Evolutionary conservation across 2,113 vertebrate species (phyloP), one percentile per base, ranked within the genome.

Genomic region (Salvelinus sp.): DNA sequence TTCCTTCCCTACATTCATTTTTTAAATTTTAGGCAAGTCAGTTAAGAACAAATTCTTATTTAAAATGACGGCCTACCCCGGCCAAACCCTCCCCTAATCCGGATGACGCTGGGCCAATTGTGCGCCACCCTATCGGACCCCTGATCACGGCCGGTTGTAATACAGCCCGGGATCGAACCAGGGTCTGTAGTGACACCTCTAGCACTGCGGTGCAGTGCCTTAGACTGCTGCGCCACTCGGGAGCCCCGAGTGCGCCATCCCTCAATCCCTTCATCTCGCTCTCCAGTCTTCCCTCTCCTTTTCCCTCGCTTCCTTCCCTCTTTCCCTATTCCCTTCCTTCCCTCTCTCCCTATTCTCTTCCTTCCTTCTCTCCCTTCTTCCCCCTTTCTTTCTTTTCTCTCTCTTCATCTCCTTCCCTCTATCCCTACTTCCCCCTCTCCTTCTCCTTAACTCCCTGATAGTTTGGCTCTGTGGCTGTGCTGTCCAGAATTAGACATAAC

Each of bases 401-500:
- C 78, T 33, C 62, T 58, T 57, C 70, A 30, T 5, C 7, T 20
- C 54, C 38, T 66, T 64, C 66, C 18, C 16, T 18, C 68, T 69
- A 33, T 76, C 6, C 30, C 30, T 30, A 20, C 4, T 13, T 33
- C 33, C 16, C 79, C 27, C 14, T 18, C 48, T n/a, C n/a, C 16
- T 38, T 10, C 78, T 76, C 20, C 44, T n/a, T 58, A 47, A 4
- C 62, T 68, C 9, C 5, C 14, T 38, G 13, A 13, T 18, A 38
- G 10, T 65, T n/a, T 57, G 72, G 74, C 77, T 10, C 54, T 74
- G 38, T 44, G 38, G 38, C 38, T 44, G 38, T 70, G 70, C 57
- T 44, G 64, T 81, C 76, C 83, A 18, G 50, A 54, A 54, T 54
- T 18, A 44, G 81, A 81, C 87, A 84, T 85, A 90, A 83, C 79